phyloP scores from a whole-genome alignment of 2,888 invertebrate species.

The Ecdyonurus torrentis region DNA sequence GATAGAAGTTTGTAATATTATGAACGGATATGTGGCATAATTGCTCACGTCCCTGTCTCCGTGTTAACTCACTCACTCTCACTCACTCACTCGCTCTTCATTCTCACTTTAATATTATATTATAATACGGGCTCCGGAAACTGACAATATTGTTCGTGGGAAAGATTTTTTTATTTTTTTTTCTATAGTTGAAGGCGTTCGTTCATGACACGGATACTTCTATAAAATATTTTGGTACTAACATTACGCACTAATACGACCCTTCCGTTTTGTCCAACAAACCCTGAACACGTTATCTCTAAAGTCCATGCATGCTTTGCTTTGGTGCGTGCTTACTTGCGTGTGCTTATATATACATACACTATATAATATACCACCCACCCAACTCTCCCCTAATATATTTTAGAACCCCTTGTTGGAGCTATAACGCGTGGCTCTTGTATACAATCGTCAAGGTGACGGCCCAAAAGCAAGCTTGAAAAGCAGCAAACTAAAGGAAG shows the following conservation, averaged over 20 bases:
- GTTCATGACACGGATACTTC: neutral
- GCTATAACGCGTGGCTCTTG: too few relatives aligned
- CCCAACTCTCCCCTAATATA: too few relatives aligned
- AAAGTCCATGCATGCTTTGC: neutral
- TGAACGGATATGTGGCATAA: neutral
- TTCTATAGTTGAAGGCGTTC: too few relatives aligned
- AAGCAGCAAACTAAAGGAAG: too few relatives aligned
- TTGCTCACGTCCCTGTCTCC: neutral
- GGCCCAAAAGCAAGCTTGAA: too few relatives aligned
- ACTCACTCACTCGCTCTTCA: too few relatives aligned
- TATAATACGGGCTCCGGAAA: neutral
- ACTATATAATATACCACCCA: too few relatives aligned
- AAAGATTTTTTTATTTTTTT: neutral
- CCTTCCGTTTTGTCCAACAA: neutral
- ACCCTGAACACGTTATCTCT: neutral
- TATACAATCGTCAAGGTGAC: too few relatives aligned
- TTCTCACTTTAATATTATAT: neutral
- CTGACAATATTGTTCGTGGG: neutral
- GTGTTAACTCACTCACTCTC: too few relatives aligned
- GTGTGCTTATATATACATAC: too few relatives aligned
- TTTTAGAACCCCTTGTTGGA: too few relatives aligned
- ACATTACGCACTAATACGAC: neutral
- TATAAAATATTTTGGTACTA: neutral
- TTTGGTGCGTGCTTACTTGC: neutral
- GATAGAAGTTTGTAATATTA: too few relatives aligned